Evolutionary conservation across 2,888 invertebrate species (phyloP).

Genomic region (Polydrusus pterygomalis): DNA sequence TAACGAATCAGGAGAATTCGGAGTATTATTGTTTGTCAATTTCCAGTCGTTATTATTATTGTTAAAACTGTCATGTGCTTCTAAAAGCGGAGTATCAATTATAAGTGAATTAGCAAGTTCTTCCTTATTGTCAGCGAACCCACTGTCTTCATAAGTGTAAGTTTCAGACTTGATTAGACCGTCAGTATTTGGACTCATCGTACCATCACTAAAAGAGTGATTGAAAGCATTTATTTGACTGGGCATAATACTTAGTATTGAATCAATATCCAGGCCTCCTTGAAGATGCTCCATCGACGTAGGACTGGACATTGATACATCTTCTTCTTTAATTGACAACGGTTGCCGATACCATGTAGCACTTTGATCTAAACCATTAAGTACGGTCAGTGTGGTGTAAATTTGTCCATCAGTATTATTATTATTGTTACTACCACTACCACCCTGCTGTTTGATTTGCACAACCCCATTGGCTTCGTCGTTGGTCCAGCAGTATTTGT

Average conservation of each 20-base stretch:
- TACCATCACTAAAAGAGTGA: slow-evolving; percentile 76
- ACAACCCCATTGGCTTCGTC: slow-evolving; percentile 76
- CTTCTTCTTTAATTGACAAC: slow-evolving; percentile 80
- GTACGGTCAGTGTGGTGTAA: slow-evolving; percentile 90
- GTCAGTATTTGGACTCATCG: slow-evolving; percentile 75
- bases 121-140: slow-evolving; percentile 81
- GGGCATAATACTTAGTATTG: slow-evolving; percentile 84
- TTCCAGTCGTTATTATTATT: slow-evolving; percentile 88
- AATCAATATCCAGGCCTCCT: slow-evolving; percentile 84
- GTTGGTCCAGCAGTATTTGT: slow-evolving; percentile 88
- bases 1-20: slow-evolving; percentile 79
- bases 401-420: slow-evolving; percentile 87
- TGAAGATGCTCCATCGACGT: slow-evolving; percentile 75
- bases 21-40: slow-evolving; percentile 79
- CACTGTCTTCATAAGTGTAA: slow-evolving; percentile 86
- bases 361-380: slow-evolving; percentile 81
- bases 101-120: slow-evolving; percentile 71
- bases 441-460: slow-evolving; percentile 57
- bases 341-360: slow-evolving; percentile 74
- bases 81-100: slow-evolving; percentile 76
- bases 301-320: slow-evolving; percentile 78
- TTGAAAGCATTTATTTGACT: slow-evolving; percentile 77
- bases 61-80: slow-evolving; percentile 76
- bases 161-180: slow-evolving; percentile 82
- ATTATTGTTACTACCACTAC: slow-evolving; percentile 60